Base-by-base conservation (phyloP, 2,113 vertebrate species). In the Bos javanicus region DNA sequence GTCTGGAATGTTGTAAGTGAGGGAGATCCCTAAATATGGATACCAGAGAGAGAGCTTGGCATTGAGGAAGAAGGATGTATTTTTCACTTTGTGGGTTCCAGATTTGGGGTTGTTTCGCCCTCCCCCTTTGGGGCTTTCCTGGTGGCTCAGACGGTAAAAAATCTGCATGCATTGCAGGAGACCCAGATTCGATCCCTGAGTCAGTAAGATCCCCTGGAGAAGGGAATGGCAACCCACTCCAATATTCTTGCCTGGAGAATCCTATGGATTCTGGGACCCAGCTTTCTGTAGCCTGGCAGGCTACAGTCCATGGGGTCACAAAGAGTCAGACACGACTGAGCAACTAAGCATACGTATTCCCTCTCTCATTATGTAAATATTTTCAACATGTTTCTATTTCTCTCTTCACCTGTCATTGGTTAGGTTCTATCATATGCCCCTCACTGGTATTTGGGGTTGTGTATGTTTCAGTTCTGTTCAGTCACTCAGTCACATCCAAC, bases 1-100 rank as follows among this genome's bases (percentile, higher is more conserved):
- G 91, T 33, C 56, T 81, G 60, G n/a, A 43, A 85, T 93, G 46
- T 85, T 87, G 36, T 71, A 96, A 96, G 91, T 64, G 74, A 91
- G 28, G 39, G 36, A 71, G 48, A 36, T 87, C 48, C 26, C 26
- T 91, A 81, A 95, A 62, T 86, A 64, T 54, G 92, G 86, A 88
- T 64, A 39, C 67, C 82, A 46, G 64, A 89, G 50, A 95, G 33
- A 90, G 1, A 90, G 80, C 5, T 57, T 87, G 28, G 23, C 7
- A 15, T 12, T 17, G 28, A 13, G 28, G 28, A 10, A 59, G 48
- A 89, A 54, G 19, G 21, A 39, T 36, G 3, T 91, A 2, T 8
- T 90, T 96, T 96, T 95, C 21, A 50, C 26, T 64, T 84, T 54
- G 30, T 39, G 10, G 23, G 11, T 57, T 83, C 36, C 43, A 83